These are phyloP conservation scores for Thysanoteuthis rhombus DNA, from an alignment of 2,888 invertebrate species.

Conservation along the genomic window DNA sequence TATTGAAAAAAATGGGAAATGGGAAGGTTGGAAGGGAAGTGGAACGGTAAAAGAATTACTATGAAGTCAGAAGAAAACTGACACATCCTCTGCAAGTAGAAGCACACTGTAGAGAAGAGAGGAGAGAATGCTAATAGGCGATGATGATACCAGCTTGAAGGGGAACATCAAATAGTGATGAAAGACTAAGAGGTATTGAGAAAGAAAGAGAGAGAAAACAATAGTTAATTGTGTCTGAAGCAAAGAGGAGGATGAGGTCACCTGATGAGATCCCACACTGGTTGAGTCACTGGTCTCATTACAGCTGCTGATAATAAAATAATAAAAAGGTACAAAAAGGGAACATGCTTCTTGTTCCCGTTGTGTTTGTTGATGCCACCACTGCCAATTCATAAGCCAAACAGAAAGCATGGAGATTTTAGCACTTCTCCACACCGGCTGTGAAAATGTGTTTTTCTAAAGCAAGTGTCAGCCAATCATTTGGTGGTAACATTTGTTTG, in stretches of 20 bases:
- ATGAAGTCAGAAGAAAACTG: background rate
- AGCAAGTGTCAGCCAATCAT: background rate
- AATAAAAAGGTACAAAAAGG: background rate
- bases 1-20: background rate
- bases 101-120: background rate
- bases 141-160: background rate
- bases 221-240: background rate
- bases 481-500: too few relatives aligned
- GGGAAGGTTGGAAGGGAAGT: too few relatives aligned
- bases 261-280: background rate
- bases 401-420: background rate
- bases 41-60: background rate
- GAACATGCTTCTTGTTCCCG: background rate
- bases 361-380: too few relatives aligned
- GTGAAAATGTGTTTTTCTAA: background rate
- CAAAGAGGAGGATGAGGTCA: background rate
- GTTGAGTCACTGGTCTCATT: background rate
- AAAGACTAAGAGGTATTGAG: background rate
- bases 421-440: background rate
- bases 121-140: background rate
- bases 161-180: background rate
- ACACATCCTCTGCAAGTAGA: conserved; percentile 1
- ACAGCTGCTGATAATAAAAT: background rate
- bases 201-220: background rate
- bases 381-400: background rate